Conservation (phyloP, 2,888 invertebrate species). For the Molorchus minor region DNA sequence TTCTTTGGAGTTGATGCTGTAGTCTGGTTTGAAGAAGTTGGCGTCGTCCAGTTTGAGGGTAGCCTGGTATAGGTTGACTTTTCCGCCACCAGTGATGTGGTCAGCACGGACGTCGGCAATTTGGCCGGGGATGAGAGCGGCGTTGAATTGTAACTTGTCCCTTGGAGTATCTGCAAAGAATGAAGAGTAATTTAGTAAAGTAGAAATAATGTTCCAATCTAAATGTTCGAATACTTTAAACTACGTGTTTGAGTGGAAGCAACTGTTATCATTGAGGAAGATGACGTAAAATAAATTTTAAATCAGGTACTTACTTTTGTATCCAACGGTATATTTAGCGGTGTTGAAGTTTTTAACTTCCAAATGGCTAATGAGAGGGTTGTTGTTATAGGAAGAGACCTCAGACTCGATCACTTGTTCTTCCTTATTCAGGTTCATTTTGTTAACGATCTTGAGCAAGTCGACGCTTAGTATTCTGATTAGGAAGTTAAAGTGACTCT, state of each 20-base stretch:
- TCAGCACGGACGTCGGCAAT: conserved; percentile 70
- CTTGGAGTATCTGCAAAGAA: conserved; percentile 59
- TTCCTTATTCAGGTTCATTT: conserved; percentile 64
- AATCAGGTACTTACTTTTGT: conserved; percentile 63
- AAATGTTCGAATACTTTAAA: too few species aligned
- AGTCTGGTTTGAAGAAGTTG: conserved; percentile 72
- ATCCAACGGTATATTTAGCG: conserved; percentile 66
- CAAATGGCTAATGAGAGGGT: conserved; percentile 63
- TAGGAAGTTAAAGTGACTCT: conserved; percentile 48
- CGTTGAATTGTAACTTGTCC: conserved; percentile 66
- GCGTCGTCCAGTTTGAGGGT: conserved; percentile 70
- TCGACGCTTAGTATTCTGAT: conserved; percentile 64
- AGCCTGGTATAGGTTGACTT: conserved; percentile 68
- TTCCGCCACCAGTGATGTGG: conserved; percentile 65
- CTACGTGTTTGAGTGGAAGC: too few species aligned
- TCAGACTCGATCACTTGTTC: conserved; percentile 66
- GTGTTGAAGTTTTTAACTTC: conserved; percentile 69
- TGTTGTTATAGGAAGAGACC: conserved; percentile 65
- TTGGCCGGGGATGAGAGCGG: conserved; percentile 70
- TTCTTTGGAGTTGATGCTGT: conserved; percentile 69
- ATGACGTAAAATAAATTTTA: conserved; percentile 2
- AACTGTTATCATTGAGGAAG: too few species aligned
- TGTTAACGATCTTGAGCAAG: conserved; percentile 66
- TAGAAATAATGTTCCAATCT: too few species aligned
- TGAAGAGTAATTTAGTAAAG: neutral